Percentiles rank a stretch among this genome's conserved stretches.
These are phyloP conservation scores for Drosophila paramelanica DNA, from an alignment of 2,888 invertebrate species.

Conservation along the genomic window DNA sequence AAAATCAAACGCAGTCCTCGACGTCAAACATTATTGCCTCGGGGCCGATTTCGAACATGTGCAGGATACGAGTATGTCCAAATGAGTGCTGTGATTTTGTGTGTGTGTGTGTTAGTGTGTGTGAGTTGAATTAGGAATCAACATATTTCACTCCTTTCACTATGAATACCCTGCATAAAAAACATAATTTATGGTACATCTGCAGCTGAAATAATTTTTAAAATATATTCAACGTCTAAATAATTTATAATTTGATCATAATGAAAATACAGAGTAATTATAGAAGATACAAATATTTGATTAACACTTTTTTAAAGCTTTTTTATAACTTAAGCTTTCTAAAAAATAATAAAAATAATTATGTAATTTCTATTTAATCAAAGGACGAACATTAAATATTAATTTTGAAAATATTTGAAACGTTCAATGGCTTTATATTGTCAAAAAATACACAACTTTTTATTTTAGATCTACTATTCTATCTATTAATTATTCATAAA, in stretches of 20 bases:
- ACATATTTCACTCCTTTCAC: not conserved
- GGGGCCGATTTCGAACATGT: conserved; percentile 3
- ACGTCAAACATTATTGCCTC: conserved; percentile 15
- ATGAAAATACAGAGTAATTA: too few relatives aligned
- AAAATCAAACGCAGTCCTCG: conserved; percentile 21
- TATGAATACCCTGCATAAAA: not conserved
- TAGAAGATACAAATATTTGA: too few relatives aligned
- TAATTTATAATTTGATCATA: not conserved
- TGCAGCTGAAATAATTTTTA: not conserved
- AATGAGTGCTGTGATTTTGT: conserved; percentile 9
- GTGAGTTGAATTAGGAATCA: not conserved
- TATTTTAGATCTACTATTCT: too few relatives aligned
- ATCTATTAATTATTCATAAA: too few relatives aligned
- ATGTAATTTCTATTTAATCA: too few relatives aligned
- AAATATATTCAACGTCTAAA: not conserved
- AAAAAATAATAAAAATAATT: too few relatives aligned
- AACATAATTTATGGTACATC: not conserved
- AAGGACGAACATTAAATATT: too few relatives aligned
- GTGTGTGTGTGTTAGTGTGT: not conserved
- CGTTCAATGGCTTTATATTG: too few relatives aligned
- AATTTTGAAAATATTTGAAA: too few relatives aligned
- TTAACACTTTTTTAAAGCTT: too few relatives aligned
- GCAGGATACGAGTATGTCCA: not conserved
- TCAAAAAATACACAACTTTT: too few relatives aligned
- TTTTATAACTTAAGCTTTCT: too few relatives aligned